Evolutionary conservation across 2,797 vertebrate genomes (phyloP).

Genomic region (Acipenser oxyrinchus): DNA sequence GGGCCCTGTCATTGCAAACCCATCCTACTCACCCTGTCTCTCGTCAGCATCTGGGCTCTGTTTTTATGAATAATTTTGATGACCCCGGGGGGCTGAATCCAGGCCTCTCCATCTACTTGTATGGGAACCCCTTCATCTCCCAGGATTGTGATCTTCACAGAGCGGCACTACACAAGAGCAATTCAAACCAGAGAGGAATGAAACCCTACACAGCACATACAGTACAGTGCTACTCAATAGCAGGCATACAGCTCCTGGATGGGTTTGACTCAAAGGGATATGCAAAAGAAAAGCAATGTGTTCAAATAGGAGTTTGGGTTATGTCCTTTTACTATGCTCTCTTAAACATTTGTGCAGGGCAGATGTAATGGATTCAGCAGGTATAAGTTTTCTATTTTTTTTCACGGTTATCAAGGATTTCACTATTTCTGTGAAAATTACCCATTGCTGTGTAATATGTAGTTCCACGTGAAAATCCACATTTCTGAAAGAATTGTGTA

Average conservation of each 20-base stretch:
- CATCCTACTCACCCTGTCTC: conserved; percentile 76
- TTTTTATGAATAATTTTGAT: conserved; percentile 98
- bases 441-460: no score
- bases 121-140: conserved; percentile 93
- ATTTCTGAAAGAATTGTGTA: no score
- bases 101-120: conserved; percentile 94
- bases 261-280: not conserved
- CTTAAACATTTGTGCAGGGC: no score
- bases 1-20: not conserved
- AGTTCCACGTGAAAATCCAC: no score
- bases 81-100: conserved; percentile 93
- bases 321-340: no score
- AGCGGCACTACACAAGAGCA: conserved; percentile 72
- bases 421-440: no score
- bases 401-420: no score
- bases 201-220: not conserved
- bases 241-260: not conserved
- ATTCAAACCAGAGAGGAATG: conserved; percentile 2
- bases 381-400: no score
- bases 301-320: not conserved
- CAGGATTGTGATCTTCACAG: conserved; percentile 95
- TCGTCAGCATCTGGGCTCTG: conserved; percentile 92
- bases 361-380: no score
- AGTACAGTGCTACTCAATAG: not conserved
- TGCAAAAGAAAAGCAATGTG: not conserved